A percentile compares a stretch with the other conserved stretches of the same genome.
phyloP scores from a whole-genome alignment of 2,888 invertebrate genomes.

The Cyclophora punctaria region DNA sequence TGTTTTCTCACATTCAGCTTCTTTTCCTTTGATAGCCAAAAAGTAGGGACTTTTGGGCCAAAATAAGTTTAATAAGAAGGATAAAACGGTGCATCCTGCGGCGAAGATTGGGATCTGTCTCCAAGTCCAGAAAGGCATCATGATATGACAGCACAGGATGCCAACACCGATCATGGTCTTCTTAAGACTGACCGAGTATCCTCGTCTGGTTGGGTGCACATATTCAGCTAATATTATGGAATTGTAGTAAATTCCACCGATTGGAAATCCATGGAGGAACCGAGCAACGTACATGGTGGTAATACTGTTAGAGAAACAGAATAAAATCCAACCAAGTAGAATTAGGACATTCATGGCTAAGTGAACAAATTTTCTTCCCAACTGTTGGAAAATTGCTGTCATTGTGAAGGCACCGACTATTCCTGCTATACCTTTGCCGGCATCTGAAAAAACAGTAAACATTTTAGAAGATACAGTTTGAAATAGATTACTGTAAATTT shows the following conservation, averaged over 20 bases:
- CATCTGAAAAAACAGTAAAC: constrained; percentile 20
- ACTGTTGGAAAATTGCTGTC: constrained; percentile 29
- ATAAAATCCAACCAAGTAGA: constrained; percentile 28
- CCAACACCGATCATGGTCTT: constrained; percentile 26
- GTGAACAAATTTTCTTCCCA: constrained; percentile 30
- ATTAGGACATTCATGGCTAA: constrained; percentile 16
- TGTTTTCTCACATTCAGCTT: constrained; percentile 29
- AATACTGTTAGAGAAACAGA: constrained; percentile 25
- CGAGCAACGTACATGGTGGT: constrained; percentile 25
- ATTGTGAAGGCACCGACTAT: constrained; percentile 28
- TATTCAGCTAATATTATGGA: constrained; percentile 33
- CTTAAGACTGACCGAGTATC: constrained; percentile 30
- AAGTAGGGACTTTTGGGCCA: constrained; percentile 41
- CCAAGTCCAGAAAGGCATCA: constrained; percentile 30
- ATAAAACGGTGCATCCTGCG: constrained; percentile 10
- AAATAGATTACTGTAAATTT: no score
- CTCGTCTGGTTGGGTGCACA: constrained; percentile 28
- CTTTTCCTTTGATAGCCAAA: constrained; percentile 33
- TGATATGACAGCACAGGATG: constrained; percentile 28
- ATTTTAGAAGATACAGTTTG: no score
- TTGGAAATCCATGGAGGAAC: constrained; percentile 29
- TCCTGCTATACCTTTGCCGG: constrained; percentile 31
- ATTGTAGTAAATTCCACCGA: constrained; percentile 28
- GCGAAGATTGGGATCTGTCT: constrained; percentile 28
- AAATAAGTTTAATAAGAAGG: constrained; percentile 22